Conservation (phyloP, 2,888 invertebrate species). For the Leucozona laternaria region DNA sequence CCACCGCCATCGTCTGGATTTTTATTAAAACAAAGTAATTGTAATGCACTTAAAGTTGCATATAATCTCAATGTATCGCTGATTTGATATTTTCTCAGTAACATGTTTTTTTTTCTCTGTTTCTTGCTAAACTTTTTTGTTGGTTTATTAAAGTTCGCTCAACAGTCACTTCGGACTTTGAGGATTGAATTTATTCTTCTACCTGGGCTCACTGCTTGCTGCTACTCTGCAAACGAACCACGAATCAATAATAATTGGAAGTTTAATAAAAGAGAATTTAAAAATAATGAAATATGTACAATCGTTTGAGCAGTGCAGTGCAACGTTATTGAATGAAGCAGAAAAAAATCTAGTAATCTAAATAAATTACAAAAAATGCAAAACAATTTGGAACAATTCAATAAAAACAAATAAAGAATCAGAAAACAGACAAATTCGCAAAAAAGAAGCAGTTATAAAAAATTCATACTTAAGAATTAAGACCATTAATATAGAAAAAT, state of each 20-base stretch:
- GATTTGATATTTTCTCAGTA: constrained; percentile 29
- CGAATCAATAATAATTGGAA: not conserved
- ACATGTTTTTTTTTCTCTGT: not conserved
- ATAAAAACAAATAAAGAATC: constrained; percentile 5
- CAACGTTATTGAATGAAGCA: constrained; percentile 10
- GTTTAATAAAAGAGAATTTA: not conserved
- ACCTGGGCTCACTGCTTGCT: constrained; percentile 9
- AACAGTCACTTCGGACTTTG: constrained; percentile 5
- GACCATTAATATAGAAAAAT: not conserved
- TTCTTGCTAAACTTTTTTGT: not conserved
- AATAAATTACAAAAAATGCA: not conserved
- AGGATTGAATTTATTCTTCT: constrained; percentile 17
- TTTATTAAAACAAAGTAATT: constrained; percentile 32
- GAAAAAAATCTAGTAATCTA: not conserved
- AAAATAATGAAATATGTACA: not conserved
- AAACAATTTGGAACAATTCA: constrained; percentile 7
- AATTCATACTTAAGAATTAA: not conserved
- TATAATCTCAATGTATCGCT: constrained; percentile 24
- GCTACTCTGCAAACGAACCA: constrained; percentile 31
- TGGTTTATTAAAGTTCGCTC: not conserved
- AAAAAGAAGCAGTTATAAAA: constrained; percentile 23
- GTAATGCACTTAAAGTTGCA: constrained; percentile 32
- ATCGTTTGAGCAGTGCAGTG: constrained; percentile 10
- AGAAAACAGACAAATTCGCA: constrained; percentile 37
- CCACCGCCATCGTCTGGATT: constrained; percentile 28